Evolutionary conservation across 2,888 invertebrate genomes (phyloP).

Genomic region (Neoascia interrupta): DNA sequence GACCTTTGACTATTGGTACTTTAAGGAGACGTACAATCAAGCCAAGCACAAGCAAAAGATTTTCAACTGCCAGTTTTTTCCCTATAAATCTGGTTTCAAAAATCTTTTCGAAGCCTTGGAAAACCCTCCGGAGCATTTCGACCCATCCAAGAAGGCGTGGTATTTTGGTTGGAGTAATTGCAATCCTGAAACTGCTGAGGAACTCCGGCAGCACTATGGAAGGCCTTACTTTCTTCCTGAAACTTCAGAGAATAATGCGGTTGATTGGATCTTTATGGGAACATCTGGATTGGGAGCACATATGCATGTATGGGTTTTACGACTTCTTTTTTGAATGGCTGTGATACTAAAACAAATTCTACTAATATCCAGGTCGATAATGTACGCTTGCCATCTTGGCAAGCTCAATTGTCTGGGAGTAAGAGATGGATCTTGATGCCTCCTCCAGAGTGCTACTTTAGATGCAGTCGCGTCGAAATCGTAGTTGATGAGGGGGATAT

Average conservation of each 20-base stretch:
- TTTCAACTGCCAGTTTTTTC: slow-evolving; percentile 93
- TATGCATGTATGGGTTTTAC: slow-evolving; percentile 93
- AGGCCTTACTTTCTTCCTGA: slow-evolving; percentile 94
- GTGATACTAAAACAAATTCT: neutral
- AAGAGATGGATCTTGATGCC: slow-evolving; percentile 95
- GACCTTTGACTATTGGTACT: slow-evolving; percentile 90
- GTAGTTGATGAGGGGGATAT: slow-evolving; percentile 94
- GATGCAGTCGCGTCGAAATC: slow-evolving; percentile 82
- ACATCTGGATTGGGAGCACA: slow-evolving; percentile 96
- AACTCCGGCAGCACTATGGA: slow-evolving; percentile 88
- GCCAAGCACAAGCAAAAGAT: slow-evolving; percentile 81
- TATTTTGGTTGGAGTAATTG: slow-evolving; percentile 96
- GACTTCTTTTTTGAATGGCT: too few species aligned
- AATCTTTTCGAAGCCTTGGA: slow-evolving; percentile 89
- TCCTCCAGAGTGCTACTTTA: slow-evolving; percentile 93
- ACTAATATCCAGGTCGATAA: slow-evolving; percentile 88
- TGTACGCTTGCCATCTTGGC: slow-evolving; percentile 96
- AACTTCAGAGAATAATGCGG: slow-evolving; percentile 91
- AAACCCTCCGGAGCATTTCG: slow-evolving; percentile 85
- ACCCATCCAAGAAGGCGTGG: slow-evolving; percentile 80
- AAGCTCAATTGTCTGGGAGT: slow-evolving; percentile 93
- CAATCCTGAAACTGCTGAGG: slow-evolving; percentile 88
- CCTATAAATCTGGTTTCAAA: slow-evolving; percentile 92
- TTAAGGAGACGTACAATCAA: slow-evolving; percentile 87
- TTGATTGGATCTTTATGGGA: slow-evolving; percentile 99